Evolutionary conservation across 2,113 vertebrate genomes (phyloP).

Genomic region (Strix uralensis): DNA sequence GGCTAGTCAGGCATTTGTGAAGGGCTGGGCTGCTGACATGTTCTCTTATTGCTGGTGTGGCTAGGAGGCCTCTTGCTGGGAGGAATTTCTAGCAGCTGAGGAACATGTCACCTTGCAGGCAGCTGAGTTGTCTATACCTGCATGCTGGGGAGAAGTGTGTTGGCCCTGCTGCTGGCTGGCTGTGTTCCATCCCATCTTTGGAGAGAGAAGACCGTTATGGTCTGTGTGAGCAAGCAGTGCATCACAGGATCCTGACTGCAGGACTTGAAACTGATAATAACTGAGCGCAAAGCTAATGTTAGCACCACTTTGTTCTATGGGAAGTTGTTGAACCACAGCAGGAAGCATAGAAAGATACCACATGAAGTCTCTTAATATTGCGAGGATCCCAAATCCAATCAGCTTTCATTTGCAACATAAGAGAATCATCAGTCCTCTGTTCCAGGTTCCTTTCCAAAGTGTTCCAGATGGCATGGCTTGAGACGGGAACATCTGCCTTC

Average conservation of each 20-base stretch:
- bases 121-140: background rate
- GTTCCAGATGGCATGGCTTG: background rate
- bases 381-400: background rate
- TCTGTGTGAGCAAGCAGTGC: background rate
- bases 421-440: background rate
- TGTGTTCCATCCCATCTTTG: background rate
- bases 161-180: background rate
- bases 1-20: background rate
- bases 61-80: background rate
- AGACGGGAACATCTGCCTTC: background rate
- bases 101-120: background rate
- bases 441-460: background rate
- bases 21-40: background rate
- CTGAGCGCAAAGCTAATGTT: background rate
- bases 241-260: background rate
- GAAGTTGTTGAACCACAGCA: background rate
- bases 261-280: fast-evolving
- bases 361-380: background rate
- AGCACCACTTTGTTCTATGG: background rate
- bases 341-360: background rate
- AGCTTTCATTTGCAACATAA: background rate
- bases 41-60: background rate
- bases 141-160: background rate
- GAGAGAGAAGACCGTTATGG: fast-evolving
- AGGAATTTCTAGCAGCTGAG: background rate